Percentiles rank a stretch among this genome's conserved stretches.
phyloP scores from a whole-genome alignment of 2,888 invertebrate species.

The Platynereis dumerilii region DNA sequence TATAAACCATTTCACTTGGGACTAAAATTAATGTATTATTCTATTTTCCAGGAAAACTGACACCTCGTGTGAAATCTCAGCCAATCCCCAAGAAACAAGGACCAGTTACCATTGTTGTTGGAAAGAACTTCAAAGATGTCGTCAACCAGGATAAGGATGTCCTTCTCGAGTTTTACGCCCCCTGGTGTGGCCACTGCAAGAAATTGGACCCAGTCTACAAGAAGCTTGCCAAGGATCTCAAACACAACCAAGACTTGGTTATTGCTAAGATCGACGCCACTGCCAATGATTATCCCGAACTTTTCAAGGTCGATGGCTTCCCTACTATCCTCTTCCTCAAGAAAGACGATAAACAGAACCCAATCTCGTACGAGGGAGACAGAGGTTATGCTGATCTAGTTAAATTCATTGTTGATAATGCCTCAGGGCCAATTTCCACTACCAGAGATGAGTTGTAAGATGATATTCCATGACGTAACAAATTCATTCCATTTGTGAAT shows the following conservation, averaged over 20 bases:
- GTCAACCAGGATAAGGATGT: slow-evolving; percentile 67
- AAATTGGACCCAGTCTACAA: slow-evolving; percentile 66
- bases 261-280: slow-evolving; percentile 65
- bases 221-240: slow-evolving; percentile 60
- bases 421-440: slow-evolving; percentile 46
- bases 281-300: slow-evolving; percentile 65
- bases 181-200: slow-evolving; percentile 71
- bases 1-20: no score
- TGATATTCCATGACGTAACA: no score
- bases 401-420: slow-evolving; percentile 55
- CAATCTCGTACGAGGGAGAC: slow-evolving; percentile 62
- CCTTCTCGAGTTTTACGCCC: slow-evolving; percentile 69
- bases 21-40: no score
- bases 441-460: slow-evolving; percentile 52
- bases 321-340: slow-evolving; percentile 67
- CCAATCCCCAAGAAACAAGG: slow-evolving; percentile 67
- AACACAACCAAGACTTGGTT: slow-evolving; percentile 54
- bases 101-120: slow-evolving; percentile 67
- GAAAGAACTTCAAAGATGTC: slow-evolving; percentile 66
- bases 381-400: slow-evolving; percentile 55
- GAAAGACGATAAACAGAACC: slow-evolving; percentile 57
- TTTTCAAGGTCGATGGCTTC: slow-evolving; percentile 63
- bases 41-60: slow-evolving; percentile 60
- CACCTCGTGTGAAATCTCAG: slow-evolving; percentile 66
- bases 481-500: no score